Percentiles rank a stretch among this genome's conserved stretches.
These are phyloP conservation scores for Tricholauxania praeusta DNA, from an alignment of 2,888 invertebrate genomes.

Conservation along the genomic window DNA sequence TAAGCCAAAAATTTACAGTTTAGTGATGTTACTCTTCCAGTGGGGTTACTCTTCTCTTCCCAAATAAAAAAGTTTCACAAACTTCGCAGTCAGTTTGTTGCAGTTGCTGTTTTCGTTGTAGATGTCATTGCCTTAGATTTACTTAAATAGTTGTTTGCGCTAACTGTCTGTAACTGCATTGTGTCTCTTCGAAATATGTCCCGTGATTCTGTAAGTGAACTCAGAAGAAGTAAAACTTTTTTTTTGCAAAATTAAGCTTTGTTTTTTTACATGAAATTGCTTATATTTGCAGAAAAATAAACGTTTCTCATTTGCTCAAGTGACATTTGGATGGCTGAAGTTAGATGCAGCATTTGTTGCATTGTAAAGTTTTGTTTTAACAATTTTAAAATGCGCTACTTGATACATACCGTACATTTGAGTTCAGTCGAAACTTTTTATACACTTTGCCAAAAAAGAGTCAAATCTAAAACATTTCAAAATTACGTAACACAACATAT, in stretches of 20 bases:
- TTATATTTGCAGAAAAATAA: too few species aligned
- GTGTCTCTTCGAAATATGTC: neutral
- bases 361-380: neutral
- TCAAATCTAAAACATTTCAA: too few species aligned
- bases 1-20: constrained; percentile 29
- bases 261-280: constrained; percentile 11
- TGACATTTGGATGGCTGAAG: constrained; percentile 24
- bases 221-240: neutral
- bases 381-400: too few species aligned
- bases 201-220: too few species aligned
- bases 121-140: constrained; percentile 2
- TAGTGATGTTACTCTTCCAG: constrained; percentile 7
- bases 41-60: neutral
- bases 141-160: constrained; percentile 11
- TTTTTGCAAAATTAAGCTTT: neutral
- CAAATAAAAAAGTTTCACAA: constrained; percentile 26
- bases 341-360: constrained; percentile 10
- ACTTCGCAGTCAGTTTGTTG: constrained; percentile 23
- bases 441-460: too few species aligned
- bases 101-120: neutral
- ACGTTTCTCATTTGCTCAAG: constrained; percentile 4
- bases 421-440: too few species aligned
- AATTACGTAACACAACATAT: too few species aligned
- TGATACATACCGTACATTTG: too few species aligned
- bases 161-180: constrained; percentile 21